Evolutionary conservation across 1,140 invertebrate genomes (phyloP), one percentile per base, ranked within the genome.

Genomic region (Heliconius nattereri): DNA sequence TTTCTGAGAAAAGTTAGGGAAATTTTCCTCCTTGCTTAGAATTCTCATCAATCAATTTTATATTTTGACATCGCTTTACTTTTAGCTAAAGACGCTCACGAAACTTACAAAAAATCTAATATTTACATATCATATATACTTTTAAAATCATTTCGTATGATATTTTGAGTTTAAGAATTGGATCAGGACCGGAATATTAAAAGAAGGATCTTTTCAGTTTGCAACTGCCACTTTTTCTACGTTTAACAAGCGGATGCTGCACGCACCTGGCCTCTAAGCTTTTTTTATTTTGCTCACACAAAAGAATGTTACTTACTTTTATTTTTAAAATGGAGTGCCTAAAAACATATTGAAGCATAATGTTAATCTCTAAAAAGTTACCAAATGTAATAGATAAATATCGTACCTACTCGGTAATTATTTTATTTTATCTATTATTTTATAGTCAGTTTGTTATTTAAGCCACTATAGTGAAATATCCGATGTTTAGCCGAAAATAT

Each of bases 231-330:
- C 79, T 86, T 87, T 85, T 86, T 81, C 78, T 87, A 32, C 32
- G 9, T 54, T 52, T 54, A 76, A 81, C 78, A 84, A 74, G 75
- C 90, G 90, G 91, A 92, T 90, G 87, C 89, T 85, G 85, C 82
- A 86, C 83, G 89, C 92, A 93, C 92, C 92, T 93, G 92, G 92
- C 84, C 82, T 82, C 79, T 84, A 71, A 72, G 32, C 16, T 45
- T 72, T 71, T 72, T 72, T 20, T 72, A 72, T 72, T 72, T 37
- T 9, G 35, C 19, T 72, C 32, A 0, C 29, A 72, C 71, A 72
- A 37, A 72, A 72, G 71, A 26, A 66, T 29, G 23, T 66, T 66
- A 29, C 60, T 6, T 66, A 60, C n/a, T 66, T 66, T 66, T 66
- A 66, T 66, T 66, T 66, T 66, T 66, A 16, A 66, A 60, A 11